Evolutionary conservation across 2,113 vertebrate species (phyloP).

Genomic region (Barnardius zonarius): DNA sequence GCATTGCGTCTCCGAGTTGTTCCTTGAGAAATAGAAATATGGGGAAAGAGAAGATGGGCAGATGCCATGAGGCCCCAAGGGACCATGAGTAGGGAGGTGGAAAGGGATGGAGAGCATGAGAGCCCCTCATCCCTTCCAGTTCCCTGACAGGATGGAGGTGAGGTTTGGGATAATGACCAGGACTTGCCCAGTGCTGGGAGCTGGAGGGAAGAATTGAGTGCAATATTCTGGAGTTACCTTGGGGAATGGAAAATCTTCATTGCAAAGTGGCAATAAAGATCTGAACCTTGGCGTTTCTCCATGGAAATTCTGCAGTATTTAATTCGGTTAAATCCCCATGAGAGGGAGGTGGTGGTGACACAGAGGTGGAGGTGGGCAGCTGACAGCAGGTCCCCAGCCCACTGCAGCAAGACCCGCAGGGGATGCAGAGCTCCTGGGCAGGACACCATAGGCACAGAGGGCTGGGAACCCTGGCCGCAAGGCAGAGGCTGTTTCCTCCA

Average conservation of each 20-base stretch:
- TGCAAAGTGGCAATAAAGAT: background rate
- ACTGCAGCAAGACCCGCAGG: background rate
- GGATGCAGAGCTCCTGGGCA: background rate
- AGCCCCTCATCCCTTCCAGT: background rate
- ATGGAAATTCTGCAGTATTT: background rate
- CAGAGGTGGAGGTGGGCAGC: background rate
- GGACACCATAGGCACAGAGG: background rate
- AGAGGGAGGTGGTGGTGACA: background rate
- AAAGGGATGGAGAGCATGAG: background rate
- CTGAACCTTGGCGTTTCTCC: background rate
- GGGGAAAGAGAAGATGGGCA: background rate
- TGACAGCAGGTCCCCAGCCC: background rate
- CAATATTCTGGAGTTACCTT: background rate
- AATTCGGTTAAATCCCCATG: rapidly evolving
- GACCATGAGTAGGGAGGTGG: rapidly evolving
- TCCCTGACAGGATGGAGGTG: background rate
- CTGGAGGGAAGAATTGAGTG: background rate
- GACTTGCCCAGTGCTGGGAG: background rate
- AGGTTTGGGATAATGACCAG: background rate
- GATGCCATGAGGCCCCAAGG: background rate
- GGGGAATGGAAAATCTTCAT: background rate
- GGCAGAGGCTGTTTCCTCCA: background rate
- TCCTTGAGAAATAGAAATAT: background rate
- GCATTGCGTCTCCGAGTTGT: rapidly evolving
- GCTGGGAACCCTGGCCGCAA: background rate